Evolutionary conservation across 2,888 invertebrate species (phyloP), one percentile per base, ranked within the genome.

Genomic region (Epistrophella euchroma): DNA sequence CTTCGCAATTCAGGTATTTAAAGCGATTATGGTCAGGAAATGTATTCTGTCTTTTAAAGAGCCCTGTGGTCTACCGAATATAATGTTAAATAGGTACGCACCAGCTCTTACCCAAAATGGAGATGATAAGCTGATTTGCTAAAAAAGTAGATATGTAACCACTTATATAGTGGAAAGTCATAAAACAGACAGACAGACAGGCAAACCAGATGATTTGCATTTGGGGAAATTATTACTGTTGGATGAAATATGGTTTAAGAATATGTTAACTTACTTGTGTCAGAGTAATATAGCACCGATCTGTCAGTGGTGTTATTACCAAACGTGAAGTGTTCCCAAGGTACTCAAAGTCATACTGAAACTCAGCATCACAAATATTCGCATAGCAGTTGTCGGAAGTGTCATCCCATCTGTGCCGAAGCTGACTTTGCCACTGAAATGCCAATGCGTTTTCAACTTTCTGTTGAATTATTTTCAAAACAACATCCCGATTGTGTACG

Each of bases 321-420:
- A 99, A 94, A 74, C 98, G 95, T 0, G 98, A 97, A 0, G 98
- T 97, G 91, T 98, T 98, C 0, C 98, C 98, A 87, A 99, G 93
- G 91, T 99, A 99, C 91, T 99, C 98, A 91, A 98, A 97, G 88
- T 96, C 96, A 92, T 98, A 99, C 10, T 95, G 93, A 70, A 99
- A 98, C 91, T 97, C 96, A 0, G 98, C 98, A 91, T 99, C 98
- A 91, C 98, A 99, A 90, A 99, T 98, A 91, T 98, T 98, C 1
- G 97, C 98, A 90, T 94, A 98, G 91, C 98, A 98, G 91, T 98
- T 97, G 87, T 95, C 95, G 3, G 56, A 19, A 10, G 77, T 73
- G 22, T 90, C 89, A 91, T 98, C 97, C 98, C 98, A 99, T 81
- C 98, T 94, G 90, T 95, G 95, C 35, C 95, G 94, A 73, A 99